phyloP scores from a whole-genome alignment of 1,140 invertebrate species.

The Drosophila auraria region DNA sequence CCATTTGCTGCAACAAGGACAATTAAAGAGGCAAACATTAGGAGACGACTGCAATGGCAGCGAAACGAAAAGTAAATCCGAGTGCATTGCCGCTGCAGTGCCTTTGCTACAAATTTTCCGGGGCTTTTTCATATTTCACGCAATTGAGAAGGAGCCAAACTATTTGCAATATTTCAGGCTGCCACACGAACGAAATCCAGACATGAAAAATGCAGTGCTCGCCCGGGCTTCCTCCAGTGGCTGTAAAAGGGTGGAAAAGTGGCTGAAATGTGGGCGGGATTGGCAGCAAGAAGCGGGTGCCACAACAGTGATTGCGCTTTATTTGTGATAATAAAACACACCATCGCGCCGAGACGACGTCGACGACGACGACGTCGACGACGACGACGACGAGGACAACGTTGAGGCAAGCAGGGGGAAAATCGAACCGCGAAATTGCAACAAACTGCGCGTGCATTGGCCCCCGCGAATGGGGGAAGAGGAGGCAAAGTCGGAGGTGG shows the following conservation, averaged over 20 bases:
- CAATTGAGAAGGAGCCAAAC: conserved; percentile 81
- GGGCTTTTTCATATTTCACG: conserved; percentile 66
- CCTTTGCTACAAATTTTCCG: conserved; percentile 39
- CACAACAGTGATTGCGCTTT: conserved; percentile 84
- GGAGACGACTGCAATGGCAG: conserved; percentile 17
- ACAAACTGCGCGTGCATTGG: conserved; percentile 82
- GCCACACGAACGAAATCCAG: conserved; percentile 76
- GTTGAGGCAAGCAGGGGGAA: conserved; percentile 15
- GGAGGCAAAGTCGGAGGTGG: neutral
- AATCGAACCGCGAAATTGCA: conserved; percentile 83
- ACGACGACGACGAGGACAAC: conserved; percentile 9
- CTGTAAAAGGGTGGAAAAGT: conserved; percentile 4
- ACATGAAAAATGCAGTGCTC: conserved; percentile 55
- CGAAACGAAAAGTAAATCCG: conserved; percentile 53
- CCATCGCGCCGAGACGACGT: conserved; percentile 70
- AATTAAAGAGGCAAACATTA: conserved; percentile 49
- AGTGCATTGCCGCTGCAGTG: conserved; percentile 28
- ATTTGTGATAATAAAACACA: conserved; percentile 85
- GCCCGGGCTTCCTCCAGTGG: conserved; percentile 27
- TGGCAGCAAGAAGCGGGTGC: conserved; percentile 62
- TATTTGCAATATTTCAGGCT: conserved; percentile 83
- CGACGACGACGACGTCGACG: conserved; percentile 52
- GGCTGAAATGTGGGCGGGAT: conserved; percentile 8
- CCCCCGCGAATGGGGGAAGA: conserved; percentile 25
- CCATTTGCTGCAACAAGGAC: conserved; percentile 43